Base-by-base conservation (phyloP, 2,888 invertebrate species). In the Diadromus collaris region DNA sequence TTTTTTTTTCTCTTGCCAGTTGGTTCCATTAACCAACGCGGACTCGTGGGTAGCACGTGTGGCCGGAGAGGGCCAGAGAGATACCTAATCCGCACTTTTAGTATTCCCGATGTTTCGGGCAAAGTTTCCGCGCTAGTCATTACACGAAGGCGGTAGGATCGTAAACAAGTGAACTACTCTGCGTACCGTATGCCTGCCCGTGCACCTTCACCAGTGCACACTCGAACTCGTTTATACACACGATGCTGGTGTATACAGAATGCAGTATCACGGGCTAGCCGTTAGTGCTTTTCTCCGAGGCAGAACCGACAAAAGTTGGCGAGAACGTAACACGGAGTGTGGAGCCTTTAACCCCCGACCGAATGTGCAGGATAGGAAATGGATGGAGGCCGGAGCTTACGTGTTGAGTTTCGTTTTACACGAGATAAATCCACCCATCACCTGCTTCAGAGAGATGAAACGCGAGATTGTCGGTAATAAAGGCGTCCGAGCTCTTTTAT, bases 81-180 rank as follows among this genome's bases (percentile, higher is more conserved):
- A 34, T 21, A 32, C 19, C 29, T 56, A 24, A 32, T 46, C 32
- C 64, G n/a, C 10, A 19, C 38, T 73, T 46, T 34, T 32, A 65
- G 46, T n/a, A 41, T 44, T 29, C 41, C 29, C 44, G 63, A 72
- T 72, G 64, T 72, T 72, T 56, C 56, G 64, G 38, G 61, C 41
- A 19, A 54, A 54, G 56, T 29, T 56, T 56, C 6, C 34, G 27
- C 29, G 41, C 54, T 41, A 41, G 69, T 21, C 65, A 65, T 73
- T 73, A 58, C 44, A 54, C 51, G 61, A 75, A 51, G 56, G 34
- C 41, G 51, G 38, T n/a, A 7, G 51, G 19, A 9, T 58, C 67
- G 61, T 75, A 68, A 69, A 75, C 63, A 68, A 48, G 29, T 46
- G 58, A 68, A 74, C 56, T 60, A 65, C 67, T 58, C 21, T n/a